phyloP scores from a whole-genome alignment of 37 sponge, comb jelly and placozoan genomes.

The Sycon ciliatum region DNA sequence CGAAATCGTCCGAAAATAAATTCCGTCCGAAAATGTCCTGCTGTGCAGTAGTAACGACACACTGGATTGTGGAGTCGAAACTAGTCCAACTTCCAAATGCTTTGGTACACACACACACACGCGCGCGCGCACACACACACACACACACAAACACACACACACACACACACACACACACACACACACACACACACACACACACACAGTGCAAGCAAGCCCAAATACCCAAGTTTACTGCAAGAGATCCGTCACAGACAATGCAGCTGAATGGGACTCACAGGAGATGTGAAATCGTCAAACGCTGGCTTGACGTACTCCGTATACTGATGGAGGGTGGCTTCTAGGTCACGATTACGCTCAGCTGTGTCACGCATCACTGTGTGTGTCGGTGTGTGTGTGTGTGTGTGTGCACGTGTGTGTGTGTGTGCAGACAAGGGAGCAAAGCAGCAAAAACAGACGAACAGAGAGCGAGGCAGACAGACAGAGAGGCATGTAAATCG shows the following conservation, averaged over 20 bases:
- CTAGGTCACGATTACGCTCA: conserved; percentile 63
- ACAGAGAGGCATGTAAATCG: too few relatives aligned
- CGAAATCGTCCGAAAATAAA: too few relatives aligned
- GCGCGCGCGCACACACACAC: conserved; percentile 8
- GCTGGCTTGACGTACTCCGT: conserved; percentile 81
- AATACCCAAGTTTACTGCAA: background rate
- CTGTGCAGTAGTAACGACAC: too few relatives aligned
- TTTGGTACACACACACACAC: conserved; percentile 10
- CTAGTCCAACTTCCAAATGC: too few relatives aligned
- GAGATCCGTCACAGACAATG: background rate
- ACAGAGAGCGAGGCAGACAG: too few relatives aligned
- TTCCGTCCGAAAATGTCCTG: too few relatives aligned
- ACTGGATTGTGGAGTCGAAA: too few relatives aligned
- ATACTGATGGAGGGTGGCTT: conserved; percentile 71
- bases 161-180: conserved; percentile 16
- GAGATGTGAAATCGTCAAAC: conserved; percentile 92
- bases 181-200: conserved; percentile 15
- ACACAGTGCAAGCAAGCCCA: background rate
- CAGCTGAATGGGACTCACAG: conserved; percentile 39
- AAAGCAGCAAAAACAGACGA: too few relatives aligned
- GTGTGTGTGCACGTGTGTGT: too few relatives aligned
- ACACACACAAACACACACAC: conserved; percentile 16
- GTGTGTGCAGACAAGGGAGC: too few relatives aligned
- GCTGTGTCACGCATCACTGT: conserved; percentile 72
- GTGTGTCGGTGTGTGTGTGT: too few relatives aligned